Conservation (phyloP, 64 coral and sea anemone genomes). For the Stichodactyla helianthus region DNA sequence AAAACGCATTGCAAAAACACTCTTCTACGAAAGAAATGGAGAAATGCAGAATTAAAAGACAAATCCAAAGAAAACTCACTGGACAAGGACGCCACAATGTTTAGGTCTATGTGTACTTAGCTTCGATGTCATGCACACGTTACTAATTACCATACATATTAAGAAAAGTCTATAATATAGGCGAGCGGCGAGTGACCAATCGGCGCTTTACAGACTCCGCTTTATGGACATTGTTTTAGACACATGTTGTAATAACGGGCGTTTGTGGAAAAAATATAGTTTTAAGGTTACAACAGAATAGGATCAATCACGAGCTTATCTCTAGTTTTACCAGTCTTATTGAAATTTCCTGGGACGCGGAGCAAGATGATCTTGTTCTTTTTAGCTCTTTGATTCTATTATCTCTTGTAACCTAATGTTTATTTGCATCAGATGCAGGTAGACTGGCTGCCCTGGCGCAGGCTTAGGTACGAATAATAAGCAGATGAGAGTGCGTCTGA, state of each 20-base stretch:
- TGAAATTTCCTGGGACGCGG: not conserved
- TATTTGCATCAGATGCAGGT: not conserved
- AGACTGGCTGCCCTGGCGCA: not conserved
- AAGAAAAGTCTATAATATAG: not conserved
- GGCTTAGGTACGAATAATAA: not conserved
- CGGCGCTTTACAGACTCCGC: not conserved
- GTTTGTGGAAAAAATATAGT: not conserved
- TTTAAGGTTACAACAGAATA: too few species aligned
- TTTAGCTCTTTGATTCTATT: not conserved
- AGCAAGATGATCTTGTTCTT: not conserved
- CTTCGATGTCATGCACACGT: too few species aligned
- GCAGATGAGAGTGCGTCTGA: too few species aligned
- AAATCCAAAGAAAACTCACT: too few species aligned
- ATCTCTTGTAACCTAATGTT: not conserved
- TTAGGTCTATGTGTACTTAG: too few species aligned
- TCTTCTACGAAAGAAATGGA: too few species aligned
- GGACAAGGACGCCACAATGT: too few species aligned
- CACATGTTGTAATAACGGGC: not conserved
- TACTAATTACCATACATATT: too few species aligned
- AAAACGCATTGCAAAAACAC: too few species aligned
- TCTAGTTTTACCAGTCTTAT: not conserved
- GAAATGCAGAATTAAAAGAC: too few species aligned
- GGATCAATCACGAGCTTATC: too few species aligned
- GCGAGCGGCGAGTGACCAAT: not conserved
- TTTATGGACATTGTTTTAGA: too few species aligned